These are phyloP conservation scores for Sinocyclocheilus rhinocerous DNA, from an alignment of 2,113 vertebrate genomes.

Conservation along the genomic window DNA sequence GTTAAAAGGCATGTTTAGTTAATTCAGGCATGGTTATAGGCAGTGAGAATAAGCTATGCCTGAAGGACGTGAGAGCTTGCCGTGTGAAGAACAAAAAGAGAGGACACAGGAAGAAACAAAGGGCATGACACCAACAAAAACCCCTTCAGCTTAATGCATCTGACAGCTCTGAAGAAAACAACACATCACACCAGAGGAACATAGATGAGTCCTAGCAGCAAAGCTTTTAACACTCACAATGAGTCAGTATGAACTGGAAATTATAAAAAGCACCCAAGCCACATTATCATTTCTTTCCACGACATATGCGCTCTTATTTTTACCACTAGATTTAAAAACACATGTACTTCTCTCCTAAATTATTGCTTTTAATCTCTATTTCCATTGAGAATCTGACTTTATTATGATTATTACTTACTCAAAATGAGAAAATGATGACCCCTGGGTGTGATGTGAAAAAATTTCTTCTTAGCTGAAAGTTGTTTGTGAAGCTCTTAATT, in stretches of 20 bases:
- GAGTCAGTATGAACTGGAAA: slow-evolving; percentile 6
- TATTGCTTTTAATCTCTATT: not conserved
- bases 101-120: slow-evolving; percentile 16
- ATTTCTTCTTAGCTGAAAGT: not conserved
- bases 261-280: not conserved
- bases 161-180: slow-evolving; percentile 22
- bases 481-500: not conserved
- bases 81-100: slow-evolving; percentile 12
- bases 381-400: not conserved
- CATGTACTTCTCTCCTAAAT: not conserved
- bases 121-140: slow-evolving; percentile 25
- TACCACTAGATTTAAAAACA: not conserved
- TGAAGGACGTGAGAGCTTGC: not conserved
- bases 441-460: not conserved
- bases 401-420: not conserved
- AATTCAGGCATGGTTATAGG: not conserved
- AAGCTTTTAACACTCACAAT: slow-evolving; percentile 27
- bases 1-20: slow-evolving; percentile 11
- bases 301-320: not conserved
- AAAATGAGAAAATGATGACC: not conserved
- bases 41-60: not conserved
- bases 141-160: slow-evolving; percentile 11
- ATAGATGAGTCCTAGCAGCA: slow-evolving; percentile 8
- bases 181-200: slow-evolving; percentile 23
- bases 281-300: not conserved